phyloP scores from a whole-genome alignment of 2,113 vertebrate species.

The Smithornis capensis region DNA sequence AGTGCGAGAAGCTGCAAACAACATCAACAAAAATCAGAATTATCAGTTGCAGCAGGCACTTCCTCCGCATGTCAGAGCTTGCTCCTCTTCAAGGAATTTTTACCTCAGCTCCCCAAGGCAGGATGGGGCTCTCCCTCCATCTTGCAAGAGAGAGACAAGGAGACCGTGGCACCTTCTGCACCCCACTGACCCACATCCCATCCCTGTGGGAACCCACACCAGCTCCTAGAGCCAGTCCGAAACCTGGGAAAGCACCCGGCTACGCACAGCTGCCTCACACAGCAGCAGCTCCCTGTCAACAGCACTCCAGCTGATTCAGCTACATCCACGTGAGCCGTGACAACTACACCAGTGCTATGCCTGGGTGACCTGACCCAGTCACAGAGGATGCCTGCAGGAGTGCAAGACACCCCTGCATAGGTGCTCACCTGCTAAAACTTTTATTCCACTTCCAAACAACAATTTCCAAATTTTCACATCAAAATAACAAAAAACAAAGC shows the following conservation, averaged over 20 bases:
- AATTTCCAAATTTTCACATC: neutral
- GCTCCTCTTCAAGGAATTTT: neutral
- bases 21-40: neutral
- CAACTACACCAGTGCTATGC: neutral
- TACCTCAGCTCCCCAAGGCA: neutral
- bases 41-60: neutral
- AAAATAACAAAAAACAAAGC: neutral
- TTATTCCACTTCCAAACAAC: neutral
- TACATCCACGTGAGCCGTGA: fast-evolving
- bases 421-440: neutral
- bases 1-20: neutral
- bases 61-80: neutral
- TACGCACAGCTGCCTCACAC: neutral
- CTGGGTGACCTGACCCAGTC: fast-evolving
- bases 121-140: neutral
- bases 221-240: neutral
- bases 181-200: neutral
- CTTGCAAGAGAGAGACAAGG: neutral
- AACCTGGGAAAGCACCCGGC: neutral
- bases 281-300: neutral
- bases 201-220: neutral
- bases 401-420: neutral
- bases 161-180: neutral
- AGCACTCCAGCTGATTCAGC: neutral
- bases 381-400: neutral